Conservation (phyloP, 2,888 invertebrate genomes). For the Lepidocyrtinus sp. region DNA sequence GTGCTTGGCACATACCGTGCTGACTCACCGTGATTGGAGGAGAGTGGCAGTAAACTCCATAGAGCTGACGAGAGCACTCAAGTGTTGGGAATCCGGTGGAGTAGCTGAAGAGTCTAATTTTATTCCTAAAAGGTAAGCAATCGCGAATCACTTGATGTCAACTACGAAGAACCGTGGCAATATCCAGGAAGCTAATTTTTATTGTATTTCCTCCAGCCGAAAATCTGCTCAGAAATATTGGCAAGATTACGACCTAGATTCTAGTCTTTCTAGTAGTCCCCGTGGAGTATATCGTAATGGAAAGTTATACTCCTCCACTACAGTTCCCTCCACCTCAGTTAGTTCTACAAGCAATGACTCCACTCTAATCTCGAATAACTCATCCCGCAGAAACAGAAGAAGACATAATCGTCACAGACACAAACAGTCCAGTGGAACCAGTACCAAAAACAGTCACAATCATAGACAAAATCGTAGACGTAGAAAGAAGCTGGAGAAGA, state of each 20-base stretch:
- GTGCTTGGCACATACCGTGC: constrained; percentile 91
- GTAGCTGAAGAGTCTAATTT: constrained; percentile 65
- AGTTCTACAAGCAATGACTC: neutral
- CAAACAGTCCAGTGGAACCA: constrained; percentile 20
- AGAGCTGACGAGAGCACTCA: constrained; percentile 86
- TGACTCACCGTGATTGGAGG: constrained; percentile 91
- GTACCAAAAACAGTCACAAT: constrained; percentile 33
- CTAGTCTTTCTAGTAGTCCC: constrained; percentile 58
- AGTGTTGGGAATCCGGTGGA: constrained; percentile 83
- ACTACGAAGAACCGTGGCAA: neutral
- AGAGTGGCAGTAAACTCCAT: constrained; percentile 88
- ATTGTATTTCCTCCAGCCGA: constrained; percentile 19
- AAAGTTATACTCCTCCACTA: constrained; percentile 51
- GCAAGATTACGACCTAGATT: constrained; percentile 55
- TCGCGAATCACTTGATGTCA: neutral
- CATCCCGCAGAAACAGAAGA: constrained; percentile 59
- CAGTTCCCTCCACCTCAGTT: constrained; percentile 20
- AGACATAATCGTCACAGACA: constrained; percentile 62
- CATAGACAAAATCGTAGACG: constrained; percentile 48
- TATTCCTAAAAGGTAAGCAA: constrained; percentile 62
- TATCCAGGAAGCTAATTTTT: neutral
- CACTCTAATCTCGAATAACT: constrained; percentile 53
- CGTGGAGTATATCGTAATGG: constrained; percentile 39
- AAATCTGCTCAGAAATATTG: constrained; percentile 54
- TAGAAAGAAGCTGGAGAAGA: constrained; percentile 59